Evolutionary conservation across 2,797 vertebrate genomes (phyloP), one percentile per base, ranked within the genome.

Genomic region (Cynodonichthys magdalenae): DNA sequence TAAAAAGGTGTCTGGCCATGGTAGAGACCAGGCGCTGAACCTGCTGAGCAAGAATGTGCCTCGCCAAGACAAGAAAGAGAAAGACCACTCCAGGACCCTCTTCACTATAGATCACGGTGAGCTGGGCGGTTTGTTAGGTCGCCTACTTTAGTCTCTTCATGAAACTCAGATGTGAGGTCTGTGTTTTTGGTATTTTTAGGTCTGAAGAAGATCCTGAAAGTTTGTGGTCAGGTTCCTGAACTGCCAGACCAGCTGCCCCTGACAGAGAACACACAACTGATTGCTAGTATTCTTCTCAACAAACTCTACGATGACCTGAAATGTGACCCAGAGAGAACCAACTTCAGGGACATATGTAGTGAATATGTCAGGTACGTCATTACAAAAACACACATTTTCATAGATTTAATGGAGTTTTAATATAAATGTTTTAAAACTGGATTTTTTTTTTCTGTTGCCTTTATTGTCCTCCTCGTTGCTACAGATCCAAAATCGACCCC

Each of bases 191-290:
- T 39, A 28, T 63, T 31, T 48, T 14, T 78, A 99, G 98, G 98
- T 54, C 90, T 99, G 66, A 96, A 92, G 84, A 99, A 98, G 90
- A 98, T 99, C 71, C 88, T 99, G 63, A 98, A 98, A 80, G 95
- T 98, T 24, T 96, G 94, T 49, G 96, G 97, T n/a, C 96, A 98
- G 90, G 92, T 99, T 68, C 91, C 95, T 2, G 98, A 98, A 34
- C 85, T 99, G 63, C 95, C 97, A 0, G 88, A 95, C 69, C 96
- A 97, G 88, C 89, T 99, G 63, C 94, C 95, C 0, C 6, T 99
- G 90, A 98, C 96, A 0, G 95, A 97, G 5, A 98, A 98, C 91
- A 96, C 96, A 6, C 95, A 96, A 89, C 92, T 99, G 83, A 95
- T 96, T 5, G 95, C 97, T 67, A 98, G 97, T 0, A 83, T 99